Evolutionary conservation across 2,888 invertebrate species (phyloP), one percentile per base, ranked within the genome.

Genomic region (Archaeoteleia sp.): DNA sequence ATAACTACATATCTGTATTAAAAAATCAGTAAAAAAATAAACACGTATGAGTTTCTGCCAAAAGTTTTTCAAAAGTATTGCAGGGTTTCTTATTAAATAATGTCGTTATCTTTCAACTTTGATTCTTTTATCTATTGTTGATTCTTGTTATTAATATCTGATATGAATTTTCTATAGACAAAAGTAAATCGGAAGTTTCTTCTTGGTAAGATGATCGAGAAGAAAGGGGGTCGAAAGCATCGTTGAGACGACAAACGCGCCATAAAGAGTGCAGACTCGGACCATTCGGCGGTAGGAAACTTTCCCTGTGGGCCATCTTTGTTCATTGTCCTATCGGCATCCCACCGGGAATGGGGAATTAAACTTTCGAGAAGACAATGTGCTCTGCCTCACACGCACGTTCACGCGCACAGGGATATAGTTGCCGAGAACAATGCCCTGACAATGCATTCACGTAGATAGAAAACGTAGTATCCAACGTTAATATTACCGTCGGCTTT

Each of bases 321-420:
- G 63, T 68, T 69, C 78, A 75, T 77, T 76, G 77, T 78, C 71
- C 73, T 63, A 74, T 74, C 67, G 73, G 67, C 61, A 63, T 71
- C 71, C 73, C 61, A 53, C 58, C 48, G 40, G 70, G 49, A 49
- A 74, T 61, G 57, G 66, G 70, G 74, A 75, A 77, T 78, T 78
- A 78, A 78, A 78, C 76, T 76, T 78, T 78, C 68, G 73, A 46
- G 61, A 68, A 68, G 76, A 78, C 78, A 78, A 78, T 78, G 72
- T 65, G 61, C 54, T 57, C 58, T 58, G 70, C 63, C 72, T 71
- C 68, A 68, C 54, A 48, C 46, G 45, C 55, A 63, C 43, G 40
- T 23, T 25, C 70, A 71, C 46, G 27, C 15, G 67, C 63, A 45
- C 61, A 46, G n/a, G 68, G 61, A 70, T 72, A 72, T 68, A 72